Evolutionary conservation across 2,888 invertebrate genomes (phyloP).

Genomic region (Coleophora deauratella): DNA sequence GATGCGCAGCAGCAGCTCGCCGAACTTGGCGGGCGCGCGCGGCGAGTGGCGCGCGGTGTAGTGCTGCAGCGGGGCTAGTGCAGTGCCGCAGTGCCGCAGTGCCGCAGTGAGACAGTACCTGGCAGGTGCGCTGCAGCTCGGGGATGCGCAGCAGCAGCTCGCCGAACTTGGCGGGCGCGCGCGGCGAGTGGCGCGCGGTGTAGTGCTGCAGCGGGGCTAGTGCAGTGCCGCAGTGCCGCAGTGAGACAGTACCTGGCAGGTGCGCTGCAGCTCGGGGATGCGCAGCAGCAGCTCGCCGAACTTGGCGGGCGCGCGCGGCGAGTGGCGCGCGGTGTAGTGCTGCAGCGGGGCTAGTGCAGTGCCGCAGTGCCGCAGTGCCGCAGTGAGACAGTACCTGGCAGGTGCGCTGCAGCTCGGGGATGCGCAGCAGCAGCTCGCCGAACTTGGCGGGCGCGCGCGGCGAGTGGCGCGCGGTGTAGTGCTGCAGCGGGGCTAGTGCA

Average conservation of each 20-base stretch:
- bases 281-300: slow-evolving; percentile 32
- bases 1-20: too few species aligned
- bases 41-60: too few species aligned
- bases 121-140: slow-evolving; percentile 82
- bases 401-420: slow-evolving; percentile 87
- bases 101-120: slow-evolving; percentile 69
- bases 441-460: slow-evolving; percentile 97
- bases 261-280: slow-evolving; percentile 82
- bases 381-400: slow-evolving; percentile 80
- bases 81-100: too few species aligned
- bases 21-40: too few species aligned
- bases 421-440: slow-evolving; percentile 91
- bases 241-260: too few species aligned
- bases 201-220: slow-evolving; percentile 82
- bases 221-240: too few species aligned
- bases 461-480: slow-evolving; percentile 82
- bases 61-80: too few species aligned
- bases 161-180: slow-evolving; percentile 95
- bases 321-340: slow-evolving; percentile 93
- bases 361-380: slow-evolving; percentile 93
- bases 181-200: slow-evolving; percentile 72
- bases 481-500: too few species aligned
- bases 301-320: slow-evolving; percentile 86
- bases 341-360: slow-evolving; percentile 89
- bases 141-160: slow-evolving; percentile 89